Conservation (phyloP, 1,140 invertebrate species). For the Teleopsis dalmanni region DNA sequence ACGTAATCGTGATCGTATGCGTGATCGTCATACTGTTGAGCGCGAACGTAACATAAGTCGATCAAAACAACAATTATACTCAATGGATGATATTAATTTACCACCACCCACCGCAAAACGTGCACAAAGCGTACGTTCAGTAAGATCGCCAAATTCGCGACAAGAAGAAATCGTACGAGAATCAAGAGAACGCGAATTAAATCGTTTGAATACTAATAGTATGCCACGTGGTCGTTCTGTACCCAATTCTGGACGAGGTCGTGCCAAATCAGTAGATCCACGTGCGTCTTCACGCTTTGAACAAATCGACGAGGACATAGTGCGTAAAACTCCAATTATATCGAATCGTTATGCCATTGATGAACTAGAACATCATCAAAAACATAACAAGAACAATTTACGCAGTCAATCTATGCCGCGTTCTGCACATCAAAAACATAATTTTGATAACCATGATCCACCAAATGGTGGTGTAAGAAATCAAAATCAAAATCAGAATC, state of each 20-base stretch:
- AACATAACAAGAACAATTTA: slow-evolving; percentile 7
- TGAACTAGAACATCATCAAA: slow-evolving; percentile 43
- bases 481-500: slow-evolving; percentile 7
- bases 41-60: slow-evolving; percentile 29
- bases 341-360: slow-evolving; percentile 65
- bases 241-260: slow-evolving; percentile 3
- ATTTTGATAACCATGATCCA: neutral
- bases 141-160: slow-evolving; percentile 24
- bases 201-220: slow-evolving; percentile 28
- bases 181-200: slow-evolving; percentile 22
- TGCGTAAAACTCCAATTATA: slow-evolving; percentile 55
- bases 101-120: slow-evolving; percentile 23
- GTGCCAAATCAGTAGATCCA: slow-evolving; percentile 41
- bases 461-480: slow-evolving; percentile 4
- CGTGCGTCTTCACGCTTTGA: slow-evolving; percentile 33
- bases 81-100: slow-evolving; percentile 16
- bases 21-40: slow-evolving; percentile 40
- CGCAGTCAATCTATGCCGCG: slow-evolving; percentile 40
- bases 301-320: slow-evolving; percentile 40
- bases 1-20: slow-evolving; percentile 30
- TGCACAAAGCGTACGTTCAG: slow-evolving; percentile 29
- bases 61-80: slow-evolving; percentile 25
- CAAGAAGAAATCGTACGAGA: slow-evolving; percentile 18
- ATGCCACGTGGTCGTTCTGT: slow-evolving; percentile 20
- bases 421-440: slow-evolving; percentile 25